Conservation (phyloP, 2,797 vertebrate genomes). For the Chaetophractus vellerosus region DNA sequence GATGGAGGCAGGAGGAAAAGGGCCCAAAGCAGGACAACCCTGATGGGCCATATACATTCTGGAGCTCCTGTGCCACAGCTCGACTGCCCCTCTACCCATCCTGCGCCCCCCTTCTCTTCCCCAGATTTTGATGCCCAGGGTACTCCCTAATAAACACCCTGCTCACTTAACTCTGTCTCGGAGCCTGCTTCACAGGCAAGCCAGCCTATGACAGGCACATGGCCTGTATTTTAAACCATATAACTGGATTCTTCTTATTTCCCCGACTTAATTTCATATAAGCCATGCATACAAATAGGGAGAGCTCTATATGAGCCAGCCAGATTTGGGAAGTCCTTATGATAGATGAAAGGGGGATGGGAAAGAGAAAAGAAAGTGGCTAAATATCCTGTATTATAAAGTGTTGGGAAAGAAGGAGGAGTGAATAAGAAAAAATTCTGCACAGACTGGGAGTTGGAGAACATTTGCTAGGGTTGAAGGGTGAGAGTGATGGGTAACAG, state of each 20-base stretch:
- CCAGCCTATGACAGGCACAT: background rate
- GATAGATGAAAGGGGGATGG: background rate
- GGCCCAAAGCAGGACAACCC: background rate
- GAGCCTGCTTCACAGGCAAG: background rate
- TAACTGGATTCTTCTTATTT: background rate
- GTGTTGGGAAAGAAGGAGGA: background rate
- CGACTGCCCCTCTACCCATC: background rate
- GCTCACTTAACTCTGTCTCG: background rate
- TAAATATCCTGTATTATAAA: background rate
- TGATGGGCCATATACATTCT: background rate
- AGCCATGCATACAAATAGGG: slow-evolving; percentile 1
- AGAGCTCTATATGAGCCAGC: background rate
- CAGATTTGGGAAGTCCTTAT: slow-evolving; percentile 14
- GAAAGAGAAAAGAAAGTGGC: background rate
- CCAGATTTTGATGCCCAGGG: background rate
- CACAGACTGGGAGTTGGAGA: background rate
- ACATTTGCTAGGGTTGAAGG: background rate
- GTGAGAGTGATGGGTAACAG: slow-evolving; percentile 1
- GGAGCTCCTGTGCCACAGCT: background rate
- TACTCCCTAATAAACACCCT: background rate
- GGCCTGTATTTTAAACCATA: background rate
- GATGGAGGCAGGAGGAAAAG: background rate
- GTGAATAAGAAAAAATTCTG: background rate
- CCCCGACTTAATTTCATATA: slow-evolving; percentile 47
- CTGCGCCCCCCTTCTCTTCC: background rate